phyloP scores from a whole-genome alignment of 2,888 invertebrate genomes.

The Drosophila rellima region DNA sequence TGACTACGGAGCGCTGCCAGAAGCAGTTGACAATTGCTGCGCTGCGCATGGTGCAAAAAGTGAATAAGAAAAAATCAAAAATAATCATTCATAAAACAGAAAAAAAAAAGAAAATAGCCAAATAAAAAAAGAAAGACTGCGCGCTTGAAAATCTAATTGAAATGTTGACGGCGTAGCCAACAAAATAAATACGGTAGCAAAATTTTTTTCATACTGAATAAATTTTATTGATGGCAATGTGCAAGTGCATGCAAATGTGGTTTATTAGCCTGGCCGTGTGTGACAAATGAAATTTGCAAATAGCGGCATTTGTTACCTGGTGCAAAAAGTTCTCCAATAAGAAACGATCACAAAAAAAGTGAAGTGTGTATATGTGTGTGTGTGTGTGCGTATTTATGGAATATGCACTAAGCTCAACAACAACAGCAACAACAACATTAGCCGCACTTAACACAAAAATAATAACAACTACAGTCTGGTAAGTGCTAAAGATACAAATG shows the following conservation, averaged over 20 bases:
- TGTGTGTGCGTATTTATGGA: conserved; percentile 51
- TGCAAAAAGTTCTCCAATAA: conserved; percentile 43
- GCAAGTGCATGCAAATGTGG: conserved; percentile 74
- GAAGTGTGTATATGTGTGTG: conserved; percentile 26
- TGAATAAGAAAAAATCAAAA: conserved; percentile 28
- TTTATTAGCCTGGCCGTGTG: conserved; percentile 50
- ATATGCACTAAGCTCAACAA: conserved; percentile 47
- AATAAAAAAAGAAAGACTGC: conserved; percentile 26
- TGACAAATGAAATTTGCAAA: conserved; percentile 65
- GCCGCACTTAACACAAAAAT: conserved; percentile 24
- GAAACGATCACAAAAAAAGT: conserved; percentile 29
- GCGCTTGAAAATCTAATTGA: conserved; percentile 60
- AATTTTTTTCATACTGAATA: conserved; percentile 8
- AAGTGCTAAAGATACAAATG: conserved; percentile 32
- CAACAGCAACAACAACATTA: conserved; percentile 19
- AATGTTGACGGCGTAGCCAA: conserved; percentile 65
- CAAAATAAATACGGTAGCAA: conserved; percentile 35
- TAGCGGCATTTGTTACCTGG: conserved; percentile 44
- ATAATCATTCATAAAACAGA: conserved; percentile 27
- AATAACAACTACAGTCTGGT: conserved; percentile 33
- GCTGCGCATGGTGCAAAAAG: conserved; percentile 80
- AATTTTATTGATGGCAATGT: conserved; percentile 51
- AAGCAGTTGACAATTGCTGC: conserved; percentile 58
- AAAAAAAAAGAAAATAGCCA: conserved; percentile 36
- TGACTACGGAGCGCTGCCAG: conserved; percentile 54